These are phyloP conservation scores for Rhodinocichla rosea DNA, from an alignment of 2,113 vertebrate species.

Conservation along the genomic window DNA sequence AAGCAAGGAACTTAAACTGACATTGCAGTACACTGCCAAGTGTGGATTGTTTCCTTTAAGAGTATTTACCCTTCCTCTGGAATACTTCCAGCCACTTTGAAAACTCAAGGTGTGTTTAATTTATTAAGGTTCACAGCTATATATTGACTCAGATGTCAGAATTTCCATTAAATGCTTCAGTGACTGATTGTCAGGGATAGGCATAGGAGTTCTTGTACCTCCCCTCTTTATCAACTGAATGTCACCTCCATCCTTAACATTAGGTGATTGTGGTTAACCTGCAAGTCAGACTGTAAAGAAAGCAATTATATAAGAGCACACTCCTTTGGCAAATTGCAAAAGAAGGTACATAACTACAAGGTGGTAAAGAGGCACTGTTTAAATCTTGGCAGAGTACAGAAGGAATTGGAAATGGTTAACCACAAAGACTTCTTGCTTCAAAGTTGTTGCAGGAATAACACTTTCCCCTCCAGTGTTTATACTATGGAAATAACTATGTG, in stretches of 20 bases:
- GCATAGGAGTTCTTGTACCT: not conserved
- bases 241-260: not conserved
- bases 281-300: slow-evolving; percentile 8
- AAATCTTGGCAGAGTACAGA: slow-evolving; percentile 30
- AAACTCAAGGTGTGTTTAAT: not conserved
- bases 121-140: not conserved
- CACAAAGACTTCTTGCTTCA: slow-evolving; percentile 44
- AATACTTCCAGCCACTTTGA: not conserved
- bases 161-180: not conserved
- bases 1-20: not conserved
- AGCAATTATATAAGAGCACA: not conserved
- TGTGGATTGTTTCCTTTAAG: not conserved
- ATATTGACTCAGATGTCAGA: not conserved
- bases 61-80: not conserved
- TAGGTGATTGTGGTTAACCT: slow-evolving; percentile 14
- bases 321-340: not conserved
- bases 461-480: slow-evolving; percentile 13
- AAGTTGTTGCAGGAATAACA: slow-evolving; percentile 30
- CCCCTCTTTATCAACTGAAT: not conserved
- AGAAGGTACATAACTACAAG: not conserved
- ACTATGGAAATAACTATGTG: slow-evolving; percentile 28
- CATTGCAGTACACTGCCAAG: not conserved
- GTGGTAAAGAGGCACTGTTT: slow-evolving; percentile 1
- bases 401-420: slow-evolving; percentile 29
- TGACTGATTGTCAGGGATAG: not conserved